Percentiles rank a stretch among this genome's conserved stretches.
These are phyloP conservation scores for Montipora cactus DNA, from an alignment of 64 coral and sea anemone genomes.

Conservation along the genomic window DNA sequence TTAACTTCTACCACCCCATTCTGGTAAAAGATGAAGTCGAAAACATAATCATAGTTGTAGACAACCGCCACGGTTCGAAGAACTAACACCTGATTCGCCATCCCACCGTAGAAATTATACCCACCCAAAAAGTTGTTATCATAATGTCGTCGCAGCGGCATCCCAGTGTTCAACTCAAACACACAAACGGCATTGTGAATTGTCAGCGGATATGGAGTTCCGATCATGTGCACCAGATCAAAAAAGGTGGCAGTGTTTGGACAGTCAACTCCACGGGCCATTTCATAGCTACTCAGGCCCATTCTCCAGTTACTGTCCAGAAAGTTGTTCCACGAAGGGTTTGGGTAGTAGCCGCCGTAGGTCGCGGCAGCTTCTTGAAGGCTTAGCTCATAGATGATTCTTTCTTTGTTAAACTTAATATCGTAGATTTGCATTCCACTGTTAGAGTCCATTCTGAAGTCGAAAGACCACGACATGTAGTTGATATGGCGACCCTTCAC, in stretches of 20 bases:
- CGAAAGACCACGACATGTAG: slow-evolving; percentile 73
- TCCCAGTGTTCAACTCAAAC: slow-evolving; percentile 80
- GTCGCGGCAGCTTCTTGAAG: slow-evolving; percentile 58
- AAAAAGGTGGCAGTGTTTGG: slow-evolving; percentile 75
- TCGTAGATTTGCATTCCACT: slow-evolving; percentile 60
- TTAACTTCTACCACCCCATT: slow-evolving; percentile 68
- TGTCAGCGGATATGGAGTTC: slow-evolving; percentile 25
- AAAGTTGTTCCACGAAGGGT: slow-evolving; percentile 50
- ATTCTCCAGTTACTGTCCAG: slow-evolving; percentile 47
- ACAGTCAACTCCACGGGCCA: slow-evolving; percentile 70
- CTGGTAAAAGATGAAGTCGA: slow-evolving; percentile 70
- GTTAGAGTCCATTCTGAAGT: slow-evolving; percentile 58
- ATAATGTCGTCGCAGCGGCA: slow-evolving; percentile 81
- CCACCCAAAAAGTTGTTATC: slow-evolving; percentile 70
- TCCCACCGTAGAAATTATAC: slow-evolving; percentile 88
- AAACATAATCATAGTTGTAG: slow-evolving; percentile 60
- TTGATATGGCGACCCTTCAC: slow-evolving; percentile 41
- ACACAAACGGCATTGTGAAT: slow-evolving; percentile 79
- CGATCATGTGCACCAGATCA: slow-evolving; percentile 57
- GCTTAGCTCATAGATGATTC: slow-evolving; percentile 65
- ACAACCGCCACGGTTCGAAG: slow-evolving; percentile 49
- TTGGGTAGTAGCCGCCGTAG: slow-evolving; percentile 55
- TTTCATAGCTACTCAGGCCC: slow-evolving; percentile 33
- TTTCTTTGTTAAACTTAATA: slow-evolving; percentile 33
- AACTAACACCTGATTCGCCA: slow-evolving; percentile 52